These are phyloP conservation scores for Chrysopilus asiliformis DNA, from an alignment of 2,888 invertebrate species.

Conservation along the genomic window DNA sequence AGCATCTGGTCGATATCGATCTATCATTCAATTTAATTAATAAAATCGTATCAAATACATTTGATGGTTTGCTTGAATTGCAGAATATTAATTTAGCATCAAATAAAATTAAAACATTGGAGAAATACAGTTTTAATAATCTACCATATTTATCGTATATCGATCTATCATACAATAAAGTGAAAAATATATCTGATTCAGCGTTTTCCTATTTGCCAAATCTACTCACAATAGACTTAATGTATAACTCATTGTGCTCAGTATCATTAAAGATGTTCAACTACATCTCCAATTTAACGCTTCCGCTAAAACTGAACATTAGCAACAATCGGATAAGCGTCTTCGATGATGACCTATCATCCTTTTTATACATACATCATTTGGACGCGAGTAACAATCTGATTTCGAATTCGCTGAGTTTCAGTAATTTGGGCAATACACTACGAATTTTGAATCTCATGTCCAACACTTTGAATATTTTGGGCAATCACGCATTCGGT, in stretches of 20 bases:
- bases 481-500: slow-evolving; percentile 64
- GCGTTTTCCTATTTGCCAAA: slow-evolving; percentile 65
- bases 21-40: slow-evolving; percentile 70
- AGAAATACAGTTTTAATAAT: slow-evolving; percentile 59
- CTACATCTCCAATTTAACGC: slow-evolving; percentile 50
- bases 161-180: slow-evolving; percentile 69
- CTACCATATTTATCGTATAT: slow-evolving; percentile 67
- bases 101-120: slow-evolving; percentile 59
- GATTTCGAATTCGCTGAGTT: slow-evolving; percentile 49
- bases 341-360: slow-evolving; percentile 32
- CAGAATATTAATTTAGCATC: slow-evolving; percentile 66
- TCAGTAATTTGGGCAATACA: slow-evolving; percentile 48
- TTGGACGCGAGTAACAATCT: slow-evolving; percentile 60
- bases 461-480: slow-evolving; percentile 54
- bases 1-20: slow-evolving; percentile 62
- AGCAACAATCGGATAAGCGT: slow-evolving; percentile 47
- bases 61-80: slow-evolving; percentile 55
- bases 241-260: slow-evolving; percentile 59
- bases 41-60: slow-evolving; percentile 52
- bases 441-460: slow-evolving; percentile 57
- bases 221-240: slow-evolving; percentile 65
- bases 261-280: slow-evolving; percentile 54
- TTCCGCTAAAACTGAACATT: slow-evolving; percentile 59
- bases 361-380: slow-evolving; percentile 47
- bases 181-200: slow-evolving; percentile 55